Conservation (phyloP, 2,888 invertebrate genomes). For the Hydriomena furcata region DNA sequence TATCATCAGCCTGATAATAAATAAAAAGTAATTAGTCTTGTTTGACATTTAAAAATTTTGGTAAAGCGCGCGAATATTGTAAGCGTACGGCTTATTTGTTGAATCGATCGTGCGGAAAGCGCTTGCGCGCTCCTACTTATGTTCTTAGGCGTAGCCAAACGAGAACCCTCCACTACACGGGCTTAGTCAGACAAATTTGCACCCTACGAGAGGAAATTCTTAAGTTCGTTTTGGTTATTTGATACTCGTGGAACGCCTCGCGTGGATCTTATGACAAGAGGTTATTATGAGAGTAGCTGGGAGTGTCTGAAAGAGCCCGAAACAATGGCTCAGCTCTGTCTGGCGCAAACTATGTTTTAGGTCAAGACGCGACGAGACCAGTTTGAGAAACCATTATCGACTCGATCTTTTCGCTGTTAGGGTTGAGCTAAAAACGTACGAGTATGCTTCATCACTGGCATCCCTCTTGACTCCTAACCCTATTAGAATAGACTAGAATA, state of each 20-base stretch:
- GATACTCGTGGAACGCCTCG: not conserved
- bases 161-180: not conserved
- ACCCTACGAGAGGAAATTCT: constrained; percentile 1
- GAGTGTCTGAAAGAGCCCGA: not conserved
- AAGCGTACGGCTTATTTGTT: constrained; percentile 54
- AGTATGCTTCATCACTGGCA: not conserved
- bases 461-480: not conserved
- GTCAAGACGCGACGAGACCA: constrained; percentile 4
- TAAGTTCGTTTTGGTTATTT: constrained; percentile 1
- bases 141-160: constrained; percentile 32
- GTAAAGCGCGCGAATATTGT: constrained; percentile 42
- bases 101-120: constrained; percentile 60
- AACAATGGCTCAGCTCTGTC: constrained; percentile 1
- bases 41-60: not conserved
- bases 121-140: constrained; percentile 56
- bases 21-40: not conserved
- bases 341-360: constrained; percentile 5
- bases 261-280: constrained; percentile 5
- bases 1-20: too few relatives aligned
- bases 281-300: not conserved
- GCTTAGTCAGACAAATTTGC: constrained; percentile 8
- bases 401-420: not conserved
- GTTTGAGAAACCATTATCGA: not conserved
- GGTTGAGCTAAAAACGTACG: not conserved
- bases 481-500: too few relatives aligned